Conservation (phyloP, 23 tunicate species). For the Botrylloides violaceus region DNA sequence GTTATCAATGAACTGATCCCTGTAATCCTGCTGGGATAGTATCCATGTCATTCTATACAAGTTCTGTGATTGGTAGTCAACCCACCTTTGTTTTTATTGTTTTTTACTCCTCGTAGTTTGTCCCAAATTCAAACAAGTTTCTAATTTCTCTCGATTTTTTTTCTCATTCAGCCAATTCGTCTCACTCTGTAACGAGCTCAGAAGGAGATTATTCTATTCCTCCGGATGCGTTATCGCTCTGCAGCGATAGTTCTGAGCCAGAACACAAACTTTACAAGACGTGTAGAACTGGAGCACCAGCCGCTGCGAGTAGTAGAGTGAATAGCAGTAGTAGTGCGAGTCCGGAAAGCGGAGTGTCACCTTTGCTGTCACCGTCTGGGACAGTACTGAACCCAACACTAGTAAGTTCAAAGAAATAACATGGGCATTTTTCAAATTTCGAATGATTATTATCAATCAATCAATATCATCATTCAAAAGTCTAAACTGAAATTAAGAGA, state of each 20-base stretch:
- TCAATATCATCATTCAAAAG: too few relatives aligned
- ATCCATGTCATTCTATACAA: too few relatives aligned
- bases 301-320: slow-evolving; percentile 14
- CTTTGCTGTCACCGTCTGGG: not conserved
- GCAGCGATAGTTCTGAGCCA: slow-evolving; percentile 68
- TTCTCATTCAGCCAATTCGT: slow-evolving; percentile 64
- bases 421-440: too few relatives aligned
- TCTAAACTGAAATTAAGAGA: too few relatives aligned
- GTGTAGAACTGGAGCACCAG: slow-evolving; percentile 11
- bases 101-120: too few relatives aligned
- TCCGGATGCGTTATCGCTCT: slow-evolving; percentile 61
- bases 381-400: not conserved
- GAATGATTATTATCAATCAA: too few relatives aligned
- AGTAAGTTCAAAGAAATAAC: not conserved
- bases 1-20: too few relatives aligned
- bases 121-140: too few relatives aligned
- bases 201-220: slow-evolving; percentile 95
- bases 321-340: slow-evolving; percentile 20
- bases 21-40: too few relatives aligned
- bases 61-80: too few relatives aligned
- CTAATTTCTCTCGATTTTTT: not conserved
- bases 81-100: too few relatives aligned
- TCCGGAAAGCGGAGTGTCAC: slow-evolving; percentile 16
- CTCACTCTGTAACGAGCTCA: slow-evolving; percentile 74
- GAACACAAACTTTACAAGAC: slow-evolving; percentile 80